Conservation (phyloP, 2,888 invertebrate genomes). For the Hoplodrina blanda region DNA sequence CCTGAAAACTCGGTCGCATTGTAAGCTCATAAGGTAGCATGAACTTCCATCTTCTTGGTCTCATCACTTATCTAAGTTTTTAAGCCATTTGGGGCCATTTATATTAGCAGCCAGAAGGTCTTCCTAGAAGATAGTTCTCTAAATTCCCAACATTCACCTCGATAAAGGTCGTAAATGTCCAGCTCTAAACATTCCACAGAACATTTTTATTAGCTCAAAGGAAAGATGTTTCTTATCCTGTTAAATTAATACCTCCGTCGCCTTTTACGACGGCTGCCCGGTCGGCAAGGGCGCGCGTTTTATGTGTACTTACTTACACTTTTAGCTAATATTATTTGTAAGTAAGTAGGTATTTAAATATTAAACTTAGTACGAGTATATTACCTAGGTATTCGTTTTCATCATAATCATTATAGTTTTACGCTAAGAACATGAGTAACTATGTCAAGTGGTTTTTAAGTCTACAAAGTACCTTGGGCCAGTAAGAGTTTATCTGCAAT, state of each 20-base stretch:
- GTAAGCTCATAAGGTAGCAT: neutral
- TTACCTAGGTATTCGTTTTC: too few relatives aligned
- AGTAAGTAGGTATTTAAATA: neutral
- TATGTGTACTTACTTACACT: constrained; percentile 3
- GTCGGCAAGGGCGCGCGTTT: neutral
- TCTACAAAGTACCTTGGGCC: neutral
- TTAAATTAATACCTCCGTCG: constrained; percentile 29
- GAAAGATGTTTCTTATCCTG: constrained; percentile 12
- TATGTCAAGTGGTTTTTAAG: neutral
- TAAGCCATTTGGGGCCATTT: neutral
- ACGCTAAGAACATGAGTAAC: too few relatives aligned
- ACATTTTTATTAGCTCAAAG: constrained; percentile 19
- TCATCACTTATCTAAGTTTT: neutral
- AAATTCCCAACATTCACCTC: constrained; percentile 2
- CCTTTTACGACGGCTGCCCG: constrained; percentile 8
- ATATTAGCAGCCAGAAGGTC: too few relatives aligned
- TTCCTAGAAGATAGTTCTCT: neutral
- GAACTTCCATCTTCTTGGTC: neutral
- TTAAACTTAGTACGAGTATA: neutral
- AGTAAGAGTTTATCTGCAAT: constrained; percentile 9
- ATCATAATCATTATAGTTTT: too few relatives aligned
- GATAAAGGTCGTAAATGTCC: constrained; percentile 23
- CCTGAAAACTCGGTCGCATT: neutral
- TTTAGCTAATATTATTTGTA: neutral
- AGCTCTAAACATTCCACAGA: constrained; percentile 5